phyloP scores from a whole-genome alignment of 1,140 invertebrate genomes.

The Camponotus vicinus region DNA sequence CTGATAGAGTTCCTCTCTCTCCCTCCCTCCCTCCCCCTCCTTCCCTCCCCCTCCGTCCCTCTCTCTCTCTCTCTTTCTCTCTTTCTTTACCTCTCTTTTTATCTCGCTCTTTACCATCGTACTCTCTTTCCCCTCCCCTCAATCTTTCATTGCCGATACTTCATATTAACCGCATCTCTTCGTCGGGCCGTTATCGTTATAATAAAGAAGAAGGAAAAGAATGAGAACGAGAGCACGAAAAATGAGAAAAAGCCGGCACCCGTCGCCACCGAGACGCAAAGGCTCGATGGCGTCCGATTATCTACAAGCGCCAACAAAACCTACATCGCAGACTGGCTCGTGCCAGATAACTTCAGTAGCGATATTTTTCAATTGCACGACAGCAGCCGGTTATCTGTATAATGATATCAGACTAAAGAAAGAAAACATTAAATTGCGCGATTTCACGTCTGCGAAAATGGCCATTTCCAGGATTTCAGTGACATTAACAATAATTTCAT shows the following conservation, averaged over 20 bases:
- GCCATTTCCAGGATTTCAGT: slow-evolving; percentile 21
- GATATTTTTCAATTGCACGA: slow-evolving; percentile 68
- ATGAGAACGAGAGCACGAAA: slow-evolving; percentile 4
- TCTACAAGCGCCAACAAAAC: slow-evolving; percentile 55
- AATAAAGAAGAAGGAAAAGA: slow-evolving; percentile 69
- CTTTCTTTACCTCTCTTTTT: neutral
- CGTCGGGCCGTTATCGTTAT: slow-evolving; percentile 73
- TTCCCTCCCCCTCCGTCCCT: neutral
- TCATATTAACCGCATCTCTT: slow-evolving; percentile 74
- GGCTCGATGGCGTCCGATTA: slow-evolving; percentile 63
- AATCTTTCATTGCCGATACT: slow-evolving; percentile 61
- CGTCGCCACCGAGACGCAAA: slow-evolving; percentile 58
- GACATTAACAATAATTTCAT: slow-evolving; percentile 44
- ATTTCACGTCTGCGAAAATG: slow-evolving; percentile 45
- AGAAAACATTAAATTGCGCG: slow-evolving; percentile 41
- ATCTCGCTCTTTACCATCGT: slow-evolving; percentile 10
- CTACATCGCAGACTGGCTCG: slow-evolving; percentile 45
- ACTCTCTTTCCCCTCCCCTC: neutral
- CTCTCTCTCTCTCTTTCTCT: no score
- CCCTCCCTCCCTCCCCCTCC: neutral
- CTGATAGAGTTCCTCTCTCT: slow-evolving; percentile 13
- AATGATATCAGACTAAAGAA: slow-evolving; percentile 47
- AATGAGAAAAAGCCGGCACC: neutral
- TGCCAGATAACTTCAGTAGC: slow-evolving; percentile 69
- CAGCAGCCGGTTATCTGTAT: slow-evolving; percentile 50